Evolutionary conservation across 1,140 invertebrate species (phyloP).

Genomic region (Ganaspis sp.): DNA sequence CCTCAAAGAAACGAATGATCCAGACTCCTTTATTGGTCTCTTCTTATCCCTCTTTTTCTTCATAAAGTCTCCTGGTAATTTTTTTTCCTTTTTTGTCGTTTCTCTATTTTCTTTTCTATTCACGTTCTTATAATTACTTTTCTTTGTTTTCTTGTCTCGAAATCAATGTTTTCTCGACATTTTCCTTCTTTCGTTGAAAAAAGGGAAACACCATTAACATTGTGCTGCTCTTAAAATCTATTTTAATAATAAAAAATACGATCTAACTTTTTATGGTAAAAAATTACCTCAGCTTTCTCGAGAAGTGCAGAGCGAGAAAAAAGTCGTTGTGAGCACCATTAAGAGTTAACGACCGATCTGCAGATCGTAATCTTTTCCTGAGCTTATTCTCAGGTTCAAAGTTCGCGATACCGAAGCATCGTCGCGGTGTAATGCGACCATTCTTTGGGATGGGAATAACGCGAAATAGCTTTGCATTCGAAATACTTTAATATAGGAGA

Average conservation of each 20-base stretch:
- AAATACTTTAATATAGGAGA: constrained; percentile 69
- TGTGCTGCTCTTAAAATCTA: constrained; percentile 2
- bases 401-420: constrained; percentile 1
- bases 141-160: not conserved
- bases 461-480: constrained; percentile 66
- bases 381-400: constrained; percentile 13
- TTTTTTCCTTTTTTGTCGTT: not conserved
- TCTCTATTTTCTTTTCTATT: not conserved
- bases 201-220: not conserved
- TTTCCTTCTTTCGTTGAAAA: not conserved
- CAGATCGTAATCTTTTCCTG: constrained; percentile 1
- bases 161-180: not conserved
- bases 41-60: constrained; percentile 3
- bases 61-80: not conserved
- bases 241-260: constrained; percentile 15
- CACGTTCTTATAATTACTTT: not conserved
- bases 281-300: constrained; percentile 5
- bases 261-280: constrained; percentile 4
- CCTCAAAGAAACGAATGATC: constrained; percentile 25
- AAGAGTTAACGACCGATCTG: constrained; percentile 16
- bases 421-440: not conserved
- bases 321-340: not conserved
- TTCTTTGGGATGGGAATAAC: constrained; percentile 41
- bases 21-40: constrained; percentile 16
- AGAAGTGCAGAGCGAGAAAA: not conserved